phyloP scores from a whole-genome alignment of 2,113 vertebrate genomes.

The Rhinolophus ferrumequinum region DNA sequence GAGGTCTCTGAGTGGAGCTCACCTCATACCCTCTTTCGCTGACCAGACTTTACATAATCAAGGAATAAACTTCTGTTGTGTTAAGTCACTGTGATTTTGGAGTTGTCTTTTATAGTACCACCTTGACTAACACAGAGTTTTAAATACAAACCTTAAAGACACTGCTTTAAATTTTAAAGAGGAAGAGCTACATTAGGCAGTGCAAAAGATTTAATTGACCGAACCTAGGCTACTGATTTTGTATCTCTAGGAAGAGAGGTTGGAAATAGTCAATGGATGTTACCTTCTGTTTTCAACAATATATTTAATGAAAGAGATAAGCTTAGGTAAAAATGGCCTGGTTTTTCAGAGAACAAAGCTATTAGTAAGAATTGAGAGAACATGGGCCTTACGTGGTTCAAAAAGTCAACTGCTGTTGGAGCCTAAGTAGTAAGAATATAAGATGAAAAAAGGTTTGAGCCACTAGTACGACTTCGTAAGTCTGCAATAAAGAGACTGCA shows the following conservation, averaged over 20 bases:
- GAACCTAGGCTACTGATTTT: neutral
- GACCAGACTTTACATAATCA: neutral
- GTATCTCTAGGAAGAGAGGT: neutral
- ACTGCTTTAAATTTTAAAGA: neutral
- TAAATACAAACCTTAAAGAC: neutral
- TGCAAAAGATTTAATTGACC: neutral
- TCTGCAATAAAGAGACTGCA: neutral
- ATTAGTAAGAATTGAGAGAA: neutral
- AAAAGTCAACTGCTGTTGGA: neutral
- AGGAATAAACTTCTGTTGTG: neutral
- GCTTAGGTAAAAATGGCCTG: neutral
- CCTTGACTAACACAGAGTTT: neutral
- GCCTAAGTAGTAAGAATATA: neutral
- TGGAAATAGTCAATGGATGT: neutral
- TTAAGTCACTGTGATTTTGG: neutral
- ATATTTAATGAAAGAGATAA: neutral
- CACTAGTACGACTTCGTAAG: neutral
- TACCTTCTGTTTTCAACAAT: neutral
- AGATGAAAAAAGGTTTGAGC: neutral
- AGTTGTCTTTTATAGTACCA: neutral
- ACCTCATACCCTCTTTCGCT: neutral
- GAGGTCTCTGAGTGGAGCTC: neutral
- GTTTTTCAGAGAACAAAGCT: conserved; percentile 30
- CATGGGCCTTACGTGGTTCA: neutral
- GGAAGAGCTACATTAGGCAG: neutral